Evolutionary conservation across 2,797 vertebrate species (phyloP), one percentile per base, ranked within the genome.

Genomic region (Nannoperca obscura): DNA sequence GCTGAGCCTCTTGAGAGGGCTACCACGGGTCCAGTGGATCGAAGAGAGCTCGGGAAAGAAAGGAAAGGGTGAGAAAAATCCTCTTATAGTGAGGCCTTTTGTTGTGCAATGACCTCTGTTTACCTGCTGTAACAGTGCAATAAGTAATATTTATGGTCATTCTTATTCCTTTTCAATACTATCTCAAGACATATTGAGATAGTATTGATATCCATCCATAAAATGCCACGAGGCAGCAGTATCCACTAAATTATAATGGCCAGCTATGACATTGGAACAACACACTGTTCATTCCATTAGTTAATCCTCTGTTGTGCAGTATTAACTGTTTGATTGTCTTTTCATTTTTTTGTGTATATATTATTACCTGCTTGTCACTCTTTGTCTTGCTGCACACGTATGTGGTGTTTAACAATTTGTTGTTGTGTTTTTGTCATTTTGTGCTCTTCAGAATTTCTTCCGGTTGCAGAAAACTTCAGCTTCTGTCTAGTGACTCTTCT

Each of bases 21-120:
- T 99, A 68, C 97, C 97, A 67, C 97, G 96, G 89, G 96, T 98
- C 57, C 97, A 97, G 0, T 99, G 98, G 98, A 97, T 99, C 73
- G 98, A 99, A 93, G 97, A 99, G 90, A 97, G 93, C 93, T 96
- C 93, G 2, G 95, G 96, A 80, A 96, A 96, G 81, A 98, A 97
- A 93, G 92, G 94, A 93, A 97, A 94, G 95, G 97, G 98, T 99
- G 92, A 92, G 81, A 62, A 75, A 68, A 91, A 91, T 92, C 90
- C 82, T 88, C 84, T 89, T 85, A 88, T 17, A 65, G 14, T 44
- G 42, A 20, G 12, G 13, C n/a, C 53, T 63, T 72, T 76, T 69
- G 40, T 79, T 78, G 77, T 40, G 71, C 60, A 80, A 60, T 65
- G 27, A 53, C 12, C 34, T 76, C 46, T 70, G 19, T 84, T 74